Evolutionary conservation across 1,140 invertebrate species (phyloP), one percentile per base, ranked within the genome.

Genomic region (Dendrolimus kikuchii): DNA sequence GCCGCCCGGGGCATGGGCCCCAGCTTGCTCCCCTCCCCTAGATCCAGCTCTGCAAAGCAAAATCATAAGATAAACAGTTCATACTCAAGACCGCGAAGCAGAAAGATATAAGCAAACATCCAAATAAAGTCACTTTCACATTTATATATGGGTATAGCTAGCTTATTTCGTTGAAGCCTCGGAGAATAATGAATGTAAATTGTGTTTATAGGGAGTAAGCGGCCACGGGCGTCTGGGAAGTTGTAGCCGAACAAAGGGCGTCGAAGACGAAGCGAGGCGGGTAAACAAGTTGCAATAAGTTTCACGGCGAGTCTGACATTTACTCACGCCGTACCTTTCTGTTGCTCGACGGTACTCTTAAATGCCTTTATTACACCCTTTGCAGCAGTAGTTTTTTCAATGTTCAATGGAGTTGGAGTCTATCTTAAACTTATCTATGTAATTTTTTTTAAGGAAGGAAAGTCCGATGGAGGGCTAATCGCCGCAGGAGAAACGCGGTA

Each of bases 271-370:
- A 23, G 23, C 23, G 23, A 23, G 5, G 8, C 60, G 66, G 66
- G 66, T 77, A 79, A 77, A 79, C 76, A 77, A 79, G 63, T 78
- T 75, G 70, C 65, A 74, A 75, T 77, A 77, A 74, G 66, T 77
- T 77, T 71, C 58, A 62, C 70, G 60, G 63, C 52, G 60, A 54
- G 53, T 46, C 60, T 68, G 64, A 75, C 67, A 64, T 71, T 60
- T 55, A 62, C 62, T 67, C 60, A 59, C 52, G 52, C 55, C 52
- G 52, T 55, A 70, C 62, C 64, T 68, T 53, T 36, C 9, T n/a
- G 7, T 9, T 50, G 37, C 43, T 38, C 23, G 3, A 23, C 23
- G 1, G 23, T 23, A 23, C 23, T 23, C 23, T 60, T 69, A 69
- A 71, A 74, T 69, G 59, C 58, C 55, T 57, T 71, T 71, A 74